Evolutionary conservation across 1,140 invertebrate species (phyloP).

Genomic region (Achatina immaculata): DNA sequence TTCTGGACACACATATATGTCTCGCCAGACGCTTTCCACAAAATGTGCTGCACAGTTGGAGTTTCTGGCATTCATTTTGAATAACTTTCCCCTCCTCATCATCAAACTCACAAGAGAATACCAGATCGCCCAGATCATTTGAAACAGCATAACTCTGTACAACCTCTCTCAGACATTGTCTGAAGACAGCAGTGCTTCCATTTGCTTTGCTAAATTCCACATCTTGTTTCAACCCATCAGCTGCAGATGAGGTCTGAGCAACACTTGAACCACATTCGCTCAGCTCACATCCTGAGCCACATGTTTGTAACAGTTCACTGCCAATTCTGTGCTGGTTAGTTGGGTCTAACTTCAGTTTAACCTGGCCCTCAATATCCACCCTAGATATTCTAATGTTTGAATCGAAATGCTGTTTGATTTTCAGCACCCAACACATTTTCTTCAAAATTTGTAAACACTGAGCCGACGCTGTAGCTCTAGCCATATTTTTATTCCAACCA

Average conservation of each 20-base stretch:
- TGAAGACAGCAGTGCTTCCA: slow-evolving; percentile 53
- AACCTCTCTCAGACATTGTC: slow-evolving; percentile 46
- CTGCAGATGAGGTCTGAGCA: slow-evolving; percentile 74
- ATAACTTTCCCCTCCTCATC: slow-evolving; percentile 80
- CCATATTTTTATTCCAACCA: slow-evolving; percentile 40
- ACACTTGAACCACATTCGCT: slow-evolving; percentile 80
- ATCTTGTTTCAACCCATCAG: slow-evolving; percentile 58
- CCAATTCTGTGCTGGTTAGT: slow-evolving; percentile 75
- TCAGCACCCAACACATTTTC: slow-evolving; percentile 64
- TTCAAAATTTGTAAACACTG: slow-evolving; percentile 50
- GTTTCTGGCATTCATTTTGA: slow-evolving; percentile 72
- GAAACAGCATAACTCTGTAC: slow-evolving; percentile 58
- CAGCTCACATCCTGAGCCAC: slow-evolving; percentile 83
- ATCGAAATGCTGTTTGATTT: slow-evolving; percentile 76
- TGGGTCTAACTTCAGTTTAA: slow-evolving; percentile 61
- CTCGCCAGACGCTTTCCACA: slow-evolving; percentile 73
- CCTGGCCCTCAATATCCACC: slow-evolving; percentile 71
- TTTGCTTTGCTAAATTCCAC: slow-evolving; percentile 51
- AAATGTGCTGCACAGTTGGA: slow-evolving; percentile 75
- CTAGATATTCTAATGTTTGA: slow-evolving; percentile 49
- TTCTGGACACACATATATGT: slow-evolving; percentile 73
- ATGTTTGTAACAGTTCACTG: slow-evolving; percentile 84
- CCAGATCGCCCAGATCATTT: slow-evolving; percentile 72
- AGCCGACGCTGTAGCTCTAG: slow-evolving; percentile 50
- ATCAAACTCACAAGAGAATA: slow-evolving; percentile 80